Percentiles rank a stretch among this genome's conserved stretches.
phyloP scores from a whole-genome alignment of 2,113 vertebrate species.

The Acanthisitta chloris region DNA sequence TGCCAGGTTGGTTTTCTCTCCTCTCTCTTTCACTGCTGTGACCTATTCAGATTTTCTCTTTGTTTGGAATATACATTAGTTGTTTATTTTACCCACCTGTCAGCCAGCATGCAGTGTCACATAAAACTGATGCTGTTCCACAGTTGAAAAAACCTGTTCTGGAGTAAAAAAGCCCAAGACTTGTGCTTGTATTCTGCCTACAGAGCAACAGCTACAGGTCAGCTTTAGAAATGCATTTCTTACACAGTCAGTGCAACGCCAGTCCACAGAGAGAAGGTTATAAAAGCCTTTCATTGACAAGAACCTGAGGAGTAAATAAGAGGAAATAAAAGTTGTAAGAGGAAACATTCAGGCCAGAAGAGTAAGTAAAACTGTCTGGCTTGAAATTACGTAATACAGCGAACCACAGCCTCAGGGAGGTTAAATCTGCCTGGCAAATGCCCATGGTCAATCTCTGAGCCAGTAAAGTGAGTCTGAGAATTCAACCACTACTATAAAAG shows the following conservation, averaged over 20 bases:
- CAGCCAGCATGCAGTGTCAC: not conserved
- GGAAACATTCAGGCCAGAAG: not conserved
- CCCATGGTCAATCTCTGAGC: not conserved
- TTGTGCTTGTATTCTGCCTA: not conserved
- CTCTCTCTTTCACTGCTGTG: not conserved
- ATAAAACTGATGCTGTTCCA: not conserved
- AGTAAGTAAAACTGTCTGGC: constrained; percentile 31
- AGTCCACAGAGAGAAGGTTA: not conserved
- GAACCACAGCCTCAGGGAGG: not conserved
- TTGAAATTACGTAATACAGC: constrained; percentile 44
- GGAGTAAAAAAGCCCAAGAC: not conserved
- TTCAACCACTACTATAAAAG: not conserved
- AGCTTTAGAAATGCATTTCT: constrained; percentile 15
- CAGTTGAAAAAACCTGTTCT: not conserved
- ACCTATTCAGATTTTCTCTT: not conserved
- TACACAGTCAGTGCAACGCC: not conserved
- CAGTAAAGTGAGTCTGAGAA: not conserved
- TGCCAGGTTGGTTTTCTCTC: not conserved
- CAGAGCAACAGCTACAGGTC: constrained; percentile 55
- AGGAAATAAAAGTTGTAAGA: constrained; percentile 64
- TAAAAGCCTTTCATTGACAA: constrained; percentile 47
- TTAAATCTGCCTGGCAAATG: constrained; percentile 12
- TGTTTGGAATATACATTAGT: not conserved
- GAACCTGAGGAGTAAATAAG: constrained; percentile 61
- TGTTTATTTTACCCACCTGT: constrained; percentile 16